Evolutionary conservation across 2,113 vertebrate species (phyloP), one percentile per base, ranked within the genome.

Genomic region (Atrichornis clamosus): DNA sequence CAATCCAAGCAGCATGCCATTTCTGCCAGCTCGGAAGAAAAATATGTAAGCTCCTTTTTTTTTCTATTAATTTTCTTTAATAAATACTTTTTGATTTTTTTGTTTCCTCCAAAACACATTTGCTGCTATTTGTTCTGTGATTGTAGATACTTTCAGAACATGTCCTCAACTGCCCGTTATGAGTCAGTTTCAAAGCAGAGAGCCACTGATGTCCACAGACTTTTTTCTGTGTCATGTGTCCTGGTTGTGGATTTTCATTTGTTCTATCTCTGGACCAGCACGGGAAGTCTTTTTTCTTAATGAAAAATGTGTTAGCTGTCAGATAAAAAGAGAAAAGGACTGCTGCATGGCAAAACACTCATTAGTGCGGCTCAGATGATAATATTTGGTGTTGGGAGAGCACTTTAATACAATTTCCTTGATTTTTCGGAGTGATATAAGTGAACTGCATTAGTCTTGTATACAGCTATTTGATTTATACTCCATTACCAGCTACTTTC

Each of bases 1-100:
- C 96, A 95, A 58, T 53, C 67, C 49, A 95, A 94, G 78, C 77
- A 90, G 35, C 94, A 84, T 11, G 62, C 64, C 10, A 49, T 77
- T 82, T 98, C 98, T 53, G 87, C 72, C 35, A 98, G 98, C 83
- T 97, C 97, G 0, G 98, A 98, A 92, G 97, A 98, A 89, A 98
- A 89, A 76, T 64, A 89, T 8, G 98, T 98, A 97, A 97, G 98
- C 11, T 63, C 33, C n/a, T 86, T 89, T 89, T 60, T 35, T 39
- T 68, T 79, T 68, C 24, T 49, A 22, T 19, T 80, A 0, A 58
- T 70, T 44, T 37, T 68, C 13, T 81, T 87, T 52, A 37, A 70
- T 41, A 53, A 64, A 69, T 39, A 17, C 11, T 15, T 68, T 53
- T 6, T 17, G 3, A 15, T 52, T 76, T 59, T 10, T 23, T 41